Evolutionary conservation across 2,113 vertebrate species (phyloP).

Genomic region (Aldabrachelys gigantea): DNA sequence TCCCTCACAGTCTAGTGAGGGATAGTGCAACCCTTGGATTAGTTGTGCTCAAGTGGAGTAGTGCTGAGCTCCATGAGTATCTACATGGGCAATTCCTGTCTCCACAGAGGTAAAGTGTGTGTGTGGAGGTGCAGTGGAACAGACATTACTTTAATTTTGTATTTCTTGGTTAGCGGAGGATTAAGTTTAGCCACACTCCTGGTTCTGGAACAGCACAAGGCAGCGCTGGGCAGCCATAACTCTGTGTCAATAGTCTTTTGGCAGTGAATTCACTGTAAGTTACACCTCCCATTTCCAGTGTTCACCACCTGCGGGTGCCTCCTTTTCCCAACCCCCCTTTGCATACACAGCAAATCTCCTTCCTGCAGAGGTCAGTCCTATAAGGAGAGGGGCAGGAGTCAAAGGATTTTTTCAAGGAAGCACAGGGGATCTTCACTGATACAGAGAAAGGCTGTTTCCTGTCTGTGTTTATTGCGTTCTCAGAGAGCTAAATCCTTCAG

Average conservation of each 20-base stretch:
- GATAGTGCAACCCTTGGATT: fast-evolving
- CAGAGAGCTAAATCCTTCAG: conserved; percentile 15
- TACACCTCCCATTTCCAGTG: not conserved
- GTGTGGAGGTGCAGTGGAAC: not conserved
- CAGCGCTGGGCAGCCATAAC: not conserved
- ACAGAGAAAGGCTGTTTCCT: conserved; percentile 51
- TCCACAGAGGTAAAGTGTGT: not conserved
- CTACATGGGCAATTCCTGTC: not conserved
- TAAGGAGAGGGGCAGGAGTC: conserved; percentile 47
- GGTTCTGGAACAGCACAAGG: not conserved
- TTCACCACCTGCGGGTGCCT: not conserved
- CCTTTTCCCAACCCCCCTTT: conserved; percentile 12
- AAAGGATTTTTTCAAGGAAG: conserved; percentile 66
- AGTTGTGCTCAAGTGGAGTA: not conserved
- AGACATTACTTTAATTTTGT: not conserved
- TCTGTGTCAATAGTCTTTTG: not conserved
- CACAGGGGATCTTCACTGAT: conserved; percentile 23
- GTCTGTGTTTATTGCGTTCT: conserved; percentile 2
- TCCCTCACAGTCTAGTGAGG: not conserved
- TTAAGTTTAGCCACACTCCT: not conserved
- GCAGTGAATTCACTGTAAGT: not conserved
- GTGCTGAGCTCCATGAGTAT: not conserved
- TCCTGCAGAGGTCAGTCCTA: conserved; percentile 62
- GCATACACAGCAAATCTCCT: conserved; percentile 25
- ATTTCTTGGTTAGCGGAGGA: not conserved